Base-by-base conservation (phyloP, 2,888 invertebrate genomes). In the Aricia artaxerxes region DNA sequence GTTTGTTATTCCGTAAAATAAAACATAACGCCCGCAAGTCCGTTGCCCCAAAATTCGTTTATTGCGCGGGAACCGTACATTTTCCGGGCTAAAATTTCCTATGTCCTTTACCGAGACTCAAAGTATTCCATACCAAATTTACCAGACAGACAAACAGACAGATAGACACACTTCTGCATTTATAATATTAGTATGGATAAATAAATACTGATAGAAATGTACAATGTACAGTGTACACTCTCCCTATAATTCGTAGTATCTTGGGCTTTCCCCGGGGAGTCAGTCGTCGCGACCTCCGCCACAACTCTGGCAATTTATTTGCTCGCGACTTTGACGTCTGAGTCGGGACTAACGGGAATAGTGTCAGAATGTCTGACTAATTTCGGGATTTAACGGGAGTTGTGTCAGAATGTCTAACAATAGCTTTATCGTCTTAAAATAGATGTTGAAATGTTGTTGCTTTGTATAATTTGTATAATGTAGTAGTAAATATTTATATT, bases 251-350 rank as follows among this genome's bases (percentile, higher is more conserved):
- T 31, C 11, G 24, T 24, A 40, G 73, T 73, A 44, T 73, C 73
- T 73, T 44, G 44, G 73, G 7, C 16, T 44, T 1, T 73, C 73
- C 24, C 73, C 4, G 0, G 73, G 44, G 73, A 44, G 40, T 44
- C 16, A 16, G 69, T 44, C 72, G 53, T 69, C 69, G 78, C 64
- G 64, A 64, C 44, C 64, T 72, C 49, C 16, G 78, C 69, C 49
- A 31, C 78, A 78, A 72, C 78, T 72, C 72, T 0, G 64, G 69
- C 72, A 78, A 78, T 78, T 78, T 78, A 78, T 78, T 78, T 78
- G 3, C n/a, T 24, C 73, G 73, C 44, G 73, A 44, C 73, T 40
- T 73, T 73, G 73, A 73, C 73, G 44, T 73, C 73, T 73, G 73
- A 73, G 40, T 24, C 73, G 73, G 24, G 73, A 44, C 44, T 44